Percentiles rank a stretch among this genome's conserved stretches.
These are phyloP conservation scores for Gasterosteus nipponicus DNA, from an alignment of 2,113 vertebrate genomes.

Conservation along the genomic window DNA sequence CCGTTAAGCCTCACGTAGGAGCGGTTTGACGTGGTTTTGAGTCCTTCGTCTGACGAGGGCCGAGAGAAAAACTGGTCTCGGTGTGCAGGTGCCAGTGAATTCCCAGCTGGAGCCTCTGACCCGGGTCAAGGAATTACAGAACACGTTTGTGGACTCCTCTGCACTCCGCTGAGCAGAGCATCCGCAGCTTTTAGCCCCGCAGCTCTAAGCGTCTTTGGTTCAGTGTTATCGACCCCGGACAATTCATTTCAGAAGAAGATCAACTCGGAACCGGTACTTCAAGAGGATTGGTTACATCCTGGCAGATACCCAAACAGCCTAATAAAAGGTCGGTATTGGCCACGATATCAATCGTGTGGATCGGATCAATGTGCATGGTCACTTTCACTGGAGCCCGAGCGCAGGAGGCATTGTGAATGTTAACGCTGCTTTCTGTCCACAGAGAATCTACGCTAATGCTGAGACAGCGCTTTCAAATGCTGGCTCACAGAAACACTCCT, in stretches of 20 bases:
- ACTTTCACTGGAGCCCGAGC: background rate
- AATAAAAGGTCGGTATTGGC: slow-evolving; percentile 8
- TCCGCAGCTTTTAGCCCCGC: slow-evolving; percentile 20
- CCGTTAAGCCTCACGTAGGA: background rate
- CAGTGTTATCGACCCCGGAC: slow-evolving; percentile 4
- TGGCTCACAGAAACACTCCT: background rate
- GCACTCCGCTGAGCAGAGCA: slow-evolving; percentile 20
- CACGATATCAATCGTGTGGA: background rate
- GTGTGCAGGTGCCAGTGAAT: slow-evolving; percentile 54
- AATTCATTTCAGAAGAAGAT: slow-evolving; percentile 7
- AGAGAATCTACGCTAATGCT: background rate
- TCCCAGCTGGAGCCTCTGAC: slow-evolving; percentile 46
- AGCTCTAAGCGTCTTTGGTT: slow-evolving; percentile 41
- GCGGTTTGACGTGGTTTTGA: background rate
- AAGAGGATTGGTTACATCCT: background rate
- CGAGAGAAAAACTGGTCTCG: slow-evolving; percentile 10
- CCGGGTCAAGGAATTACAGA: slow-evolving; percentile 50
- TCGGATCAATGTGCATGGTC: slow-evolving; percentile 1
- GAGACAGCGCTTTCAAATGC: background rate
- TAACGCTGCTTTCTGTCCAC: background rate
- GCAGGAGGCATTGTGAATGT: background rate
- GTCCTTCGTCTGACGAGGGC: background rate
- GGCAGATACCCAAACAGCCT: background rate
- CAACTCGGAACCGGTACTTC: background rate
- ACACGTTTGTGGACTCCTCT: slow-evolving; percentile 26